Percentiles rank a stretch among this genome's conserved stretches.
phyloP scores from a whole-genome alignment of 2,797 vertebrate species.

The Vespertilio murinus region DNA sequence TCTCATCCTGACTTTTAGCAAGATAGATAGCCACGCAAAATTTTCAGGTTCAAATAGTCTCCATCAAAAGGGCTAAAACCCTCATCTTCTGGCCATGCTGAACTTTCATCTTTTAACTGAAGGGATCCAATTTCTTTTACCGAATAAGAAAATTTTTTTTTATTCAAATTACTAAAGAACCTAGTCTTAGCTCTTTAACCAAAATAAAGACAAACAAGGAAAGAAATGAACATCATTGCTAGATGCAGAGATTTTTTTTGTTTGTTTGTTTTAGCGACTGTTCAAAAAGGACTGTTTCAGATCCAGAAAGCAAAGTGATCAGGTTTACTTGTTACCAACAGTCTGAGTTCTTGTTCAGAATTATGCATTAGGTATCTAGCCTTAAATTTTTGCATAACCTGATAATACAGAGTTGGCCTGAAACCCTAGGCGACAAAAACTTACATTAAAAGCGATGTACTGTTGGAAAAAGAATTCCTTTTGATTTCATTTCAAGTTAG shows the following conservation, averaged over 20 bases:
- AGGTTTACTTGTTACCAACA: neutral
- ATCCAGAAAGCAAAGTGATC: neutral
- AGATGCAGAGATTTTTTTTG: neutral
- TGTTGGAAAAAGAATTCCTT: neutral
- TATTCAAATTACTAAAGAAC: slow-evolving; percentile 51
- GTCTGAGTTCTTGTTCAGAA: neutral
- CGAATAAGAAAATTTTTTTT: slow-evolving; percentile 53
- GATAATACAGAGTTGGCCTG: neutral
- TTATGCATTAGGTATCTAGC: neutral
- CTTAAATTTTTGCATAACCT: neutral
- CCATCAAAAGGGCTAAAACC: slow-evolving; percentile 72
- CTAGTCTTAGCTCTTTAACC: slow-evolving; percentile 53
- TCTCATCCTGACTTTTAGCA: slow-evolving; percentile 86
- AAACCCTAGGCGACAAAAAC: neutral
- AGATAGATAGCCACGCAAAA: slow-evolving; percentile 84
- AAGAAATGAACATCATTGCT: neutral
- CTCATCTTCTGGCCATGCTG: slow-evolving; percentile 67
- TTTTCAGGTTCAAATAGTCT: slow-evolving; percentile 82
- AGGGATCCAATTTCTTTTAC: slow-evolving; percentile 71
- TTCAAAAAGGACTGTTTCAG: neutral
- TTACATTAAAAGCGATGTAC: neutral
- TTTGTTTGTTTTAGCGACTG: neutral
- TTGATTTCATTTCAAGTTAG: neutral
- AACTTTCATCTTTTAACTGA: slow-evolving; percentile 64
- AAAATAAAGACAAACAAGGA: slow-evolving; percentile 25